Conservation (phyloP, 64 coral and sea anemone species). For the Dendrophyllia cribrosa region DNA sequence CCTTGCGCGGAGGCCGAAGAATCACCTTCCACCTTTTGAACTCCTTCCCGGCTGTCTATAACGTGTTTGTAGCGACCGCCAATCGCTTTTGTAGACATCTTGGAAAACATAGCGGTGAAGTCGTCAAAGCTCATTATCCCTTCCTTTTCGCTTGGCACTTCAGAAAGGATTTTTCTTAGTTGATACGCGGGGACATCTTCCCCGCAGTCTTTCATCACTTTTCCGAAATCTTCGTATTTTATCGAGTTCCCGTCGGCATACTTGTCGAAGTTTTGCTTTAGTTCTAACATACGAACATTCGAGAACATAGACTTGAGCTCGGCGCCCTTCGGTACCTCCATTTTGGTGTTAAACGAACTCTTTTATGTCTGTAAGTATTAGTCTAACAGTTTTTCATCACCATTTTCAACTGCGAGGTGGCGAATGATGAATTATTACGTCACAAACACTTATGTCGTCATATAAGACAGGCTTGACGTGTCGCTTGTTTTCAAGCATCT, state of each 20-base stretch:
- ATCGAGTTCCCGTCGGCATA: constrained; percentile 66
- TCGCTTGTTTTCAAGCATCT: not conserved
- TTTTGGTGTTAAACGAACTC: not conserved
- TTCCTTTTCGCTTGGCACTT: constrained; percentile 70
- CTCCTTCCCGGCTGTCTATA: constrained; percentile 76
- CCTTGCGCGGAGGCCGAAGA: constrained; percentile 79
- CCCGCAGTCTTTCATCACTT: constrained; percentile 93
- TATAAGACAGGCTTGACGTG: not conserved
- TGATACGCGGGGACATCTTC: constrained; percentile 84
- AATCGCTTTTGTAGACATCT: constrained; percentile 79
- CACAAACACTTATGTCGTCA: not conserved
- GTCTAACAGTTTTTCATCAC: not conserved
- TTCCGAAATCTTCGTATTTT: constrained; percentile 71
- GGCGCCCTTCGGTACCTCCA: constrained; percentile 3
- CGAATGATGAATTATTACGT: not conserved
- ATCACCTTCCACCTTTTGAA: constrained; percentile 54
- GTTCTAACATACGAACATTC: constrained; percentile 74
- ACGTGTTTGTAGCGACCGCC: constrained; percentile 88
- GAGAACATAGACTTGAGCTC: constrained; percentile 88
- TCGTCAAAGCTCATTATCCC: constrained; percentile 74
- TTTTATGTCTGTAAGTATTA: constrained; percentile 47
- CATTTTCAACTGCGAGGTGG: not conserved
- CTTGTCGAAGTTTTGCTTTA: constrained; percentile 87
- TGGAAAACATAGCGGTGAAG: constrained; percentile 81
- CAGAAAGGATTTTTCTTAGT: constrained; percentile 79